Base-by-base conservation (phyloP, 2,888 invertebrate species). In the Epicampocera succincta region DNA sequence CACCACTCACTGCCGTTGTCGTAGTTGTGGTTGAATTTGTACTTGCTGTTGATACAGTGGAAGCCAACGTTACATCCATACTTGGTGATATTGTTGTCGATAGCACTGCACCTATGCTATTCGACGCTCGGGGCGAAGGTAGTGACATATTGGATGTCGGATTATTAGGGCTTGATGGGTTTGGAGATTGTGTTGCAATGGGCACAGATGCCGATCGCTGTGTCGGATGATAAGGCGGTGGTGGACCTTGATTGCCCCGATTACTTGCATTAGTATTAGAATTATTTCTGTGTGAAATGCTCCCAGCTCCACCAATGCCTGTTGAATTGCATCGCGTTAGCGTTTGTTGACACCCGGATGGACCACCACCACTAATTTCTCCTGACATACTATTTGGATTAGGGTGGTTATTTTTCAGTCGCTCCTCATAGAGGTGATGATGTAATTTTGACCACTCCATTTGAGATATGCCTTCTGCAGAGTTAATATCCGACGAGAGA, bases 391-490 rank as follows among this genome's bases (percentile, higher is more conserved):
- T 54, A 44, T 80, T 72, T 3, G 40, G 13, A 38, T 61, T 75
- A 11, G 72, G 33, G 13, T 79, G 75, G 42, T 52, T 68, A 90
- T 91, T 92, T 90, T 91, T 93, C 5, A 87, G 54, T 89, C 92
- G 93, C 90, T 91, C 93, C 86, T 97, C 96, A 87, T 95, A 95
- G 91, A 95, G 96, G 90, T 97, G 96, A 88, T 96, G 95, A 87
- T 97, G 97, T 85, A 97, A 91, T 90, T 97, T 97, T 87, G 96
- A 95, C 98, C 98, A 98, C 89, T 98, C 97, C 90, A 96, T 93
- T 91, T 95, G 95, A 5, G 94, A 94, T 84, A 93, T 91, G 44
- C 88, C 88, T 0, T 85, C 86, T 38, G 58, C 21, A 12, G 78
- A 15, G 17, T 69, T 77, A 2, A 74, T 74, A 12, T 82, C 74